Conservation (phyloP, 2,113 vertebrate species). For the Amphilophus citrinellus region DNA sequence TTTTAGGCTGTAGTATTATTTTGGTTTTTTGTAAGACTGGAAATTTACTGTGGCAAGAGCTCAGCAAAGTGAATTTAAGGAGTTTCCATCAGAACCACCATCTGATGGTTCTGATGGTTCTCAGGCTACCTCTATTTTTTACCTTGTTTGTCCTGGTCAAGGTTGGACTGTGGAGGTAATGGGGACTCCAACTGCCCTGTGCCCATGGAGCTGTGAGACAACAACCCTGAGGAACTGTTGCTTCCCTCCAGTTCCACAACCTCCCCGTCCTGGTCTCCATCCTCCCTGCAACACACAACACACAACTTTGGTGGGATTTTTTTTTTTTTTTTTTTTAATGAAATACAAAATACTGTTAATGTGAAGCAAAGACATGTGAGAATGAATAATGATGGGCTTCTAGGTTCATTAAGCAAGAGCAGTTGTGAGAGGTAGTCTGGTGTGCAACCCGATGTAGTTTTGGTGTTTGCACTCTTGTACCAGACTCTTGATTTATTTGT, state of each 20-base stretch:
- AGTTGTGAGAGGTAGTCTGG: neutral
- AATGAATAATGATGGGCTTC: neutral
- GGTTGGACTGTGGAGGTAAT: constrained; percentile 77
- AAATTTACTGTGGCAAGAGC: neutral
- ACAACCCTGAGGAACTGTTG: constrained; percentile 73
- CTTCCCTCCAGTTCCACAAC: constrained; percentile 83
- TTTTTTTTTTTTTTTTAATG: neutral
- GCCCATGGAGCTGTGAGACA: constrained; percentile 75
- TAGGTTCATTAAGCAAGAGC: neutral
- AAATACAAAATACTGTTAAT: neutral
- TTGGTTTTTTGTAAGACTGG: neutral
- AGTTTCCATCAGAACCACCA: neutral
- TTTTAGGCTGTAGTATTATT: neutral
- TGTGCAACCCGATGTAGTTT: neutral
- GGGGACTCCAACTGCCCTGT: constrained; percentile 74
- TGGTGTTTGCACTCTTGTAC: neutral
- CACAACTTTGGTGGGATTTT: neutral
- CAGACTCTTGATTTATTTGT: neutral
- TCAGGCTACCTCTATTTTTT: neutral
- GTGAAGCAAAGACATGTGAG: neutral
- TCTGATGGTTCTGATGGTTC: no score
- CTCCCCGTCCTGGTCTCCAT: constrained; percentile 87
- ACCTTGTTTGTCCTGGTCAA: constrained; percentile 82
- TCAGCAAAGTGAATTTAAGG: neutral
- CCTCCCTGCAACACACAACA: constrained; percentile 83